These are phyloP conservation scores for Phocoena sinus DNA, from an alignment of 2,113 vertebrate genomes.

Conservation along the genomic window DNA sequence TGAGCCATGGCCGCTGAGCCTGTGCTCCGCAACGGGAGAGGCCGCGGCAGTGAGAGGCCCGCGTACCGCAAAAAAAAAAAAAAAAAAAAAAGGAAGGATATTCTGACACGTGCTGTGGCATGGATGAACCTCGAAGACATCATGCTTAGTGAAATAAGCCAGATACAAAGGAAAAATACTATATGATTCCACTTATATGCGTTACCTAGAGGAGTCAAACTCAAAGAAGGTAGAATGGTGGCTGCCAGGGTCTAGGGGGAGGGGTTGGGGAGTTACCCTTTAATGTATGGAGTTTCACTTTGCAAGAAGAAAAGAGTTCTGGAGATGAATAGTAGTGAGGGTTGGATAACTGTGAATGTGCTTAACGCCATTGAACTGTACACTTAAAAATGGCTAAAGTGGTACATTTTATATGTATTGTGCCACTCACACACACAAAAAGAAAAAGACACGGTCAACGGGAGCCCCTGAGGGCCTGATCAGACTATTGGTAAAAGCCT, in stretches of 20 bases:
- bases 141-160: neutral
- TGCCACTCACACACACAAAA: neutral
- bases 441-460: neutral
- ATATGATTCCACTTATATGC: fast-evolving
- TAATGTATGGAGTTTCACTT: neutral
- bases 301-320: neutral
- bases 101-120: fast-evolving
- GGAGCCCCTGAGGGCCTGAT: neutral
- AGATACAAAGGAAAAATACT: neutral
- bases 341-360: neutral
- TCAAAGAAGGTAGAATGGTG: neutral
- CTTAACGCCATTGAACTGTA: neutral
- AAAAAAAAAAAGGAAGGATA: neutral
- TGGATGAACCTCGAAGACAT: neutral
- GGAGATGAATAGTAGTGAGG: neutral
- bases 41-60: no score
- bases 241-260: fast-evolving
- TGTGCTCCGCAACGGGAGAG: no score
- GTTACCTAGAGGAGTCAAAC: neutral
- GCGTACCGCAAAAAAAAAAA: no score
- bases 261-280: neutral
- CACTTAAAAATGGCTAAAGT: neutral
- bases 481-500: neutral
- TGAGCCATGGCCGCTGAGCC: no score
- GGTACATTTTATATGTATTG: neutral